Evolutionary conservation across 1,140 invertebrate species (phyloP).

Genomic region (Drosophila varians): DNA sequence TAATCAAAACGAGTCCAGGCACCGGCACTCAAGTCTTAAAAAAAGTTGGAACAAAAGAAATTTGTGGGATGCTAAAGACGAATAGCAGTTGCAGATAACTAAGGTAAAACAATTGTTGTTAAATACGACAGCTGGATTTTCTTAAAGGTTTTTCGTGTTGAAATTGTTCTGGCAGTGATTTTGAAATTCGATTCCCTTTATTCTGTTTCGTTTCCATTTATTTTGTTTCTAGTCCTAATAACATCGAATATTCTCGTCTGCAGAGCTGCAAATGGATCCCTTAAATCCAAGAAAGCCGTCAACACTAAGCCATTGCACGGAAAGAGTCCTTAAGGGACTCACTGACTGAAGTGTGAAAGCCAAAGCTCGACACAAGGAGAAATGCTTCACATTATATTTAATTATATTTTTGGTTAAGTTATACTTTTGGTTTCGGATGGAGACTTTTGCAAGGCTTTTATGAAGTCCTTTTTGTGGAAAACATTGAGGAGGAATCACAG

Average conservation of each 20-base stretch:
- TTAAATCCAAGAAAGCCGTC: conserved; percentile 72
- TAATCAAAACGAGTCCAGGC: conserved; percentile 32
- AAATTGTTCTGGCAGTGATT: conserved; percentile 11
- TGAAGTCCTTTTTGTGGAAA: not conserved
- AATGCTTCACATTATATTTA: not conserved
- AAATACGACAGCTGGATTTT: not conserved
- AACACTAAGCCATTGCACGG: conserved; percentile 63
- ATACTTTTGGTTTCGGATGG: too few species aligned
- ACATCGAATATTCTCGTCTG: conserved; percentile 38
- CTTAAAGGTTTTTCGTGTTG: not conserved
- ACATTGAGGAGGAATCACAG: not conserved
- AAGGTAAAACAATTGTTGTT: not conserved
- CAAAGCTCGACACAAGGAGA: not conserved
- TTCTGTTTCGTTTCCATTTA: conserved; percentile 23
- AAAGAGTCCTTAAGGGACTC: conserved; percentile 36
- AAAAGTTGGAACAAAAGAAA: conserved; percentile 31
- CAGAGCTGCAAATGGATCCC: conserved; percentile 47
- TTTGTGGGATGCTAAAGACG: conserved; percentile 19
- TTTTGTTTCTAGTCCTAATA: conserved; percentile 45
- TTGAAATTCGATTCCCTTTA: not conserved
- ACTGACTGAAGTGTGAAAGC: conserved; percentile 24
- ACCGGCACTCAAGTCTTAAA: conserved; percentile 12
- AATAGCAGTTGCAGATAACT: not conserved
- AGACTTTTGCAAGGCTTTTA: not conserved
- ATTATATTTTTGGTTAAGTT: too few species aligned